Conservation (phyloP, 2,888 invertebrate genomes). For the Zygogramma bicolorata region DNA sequence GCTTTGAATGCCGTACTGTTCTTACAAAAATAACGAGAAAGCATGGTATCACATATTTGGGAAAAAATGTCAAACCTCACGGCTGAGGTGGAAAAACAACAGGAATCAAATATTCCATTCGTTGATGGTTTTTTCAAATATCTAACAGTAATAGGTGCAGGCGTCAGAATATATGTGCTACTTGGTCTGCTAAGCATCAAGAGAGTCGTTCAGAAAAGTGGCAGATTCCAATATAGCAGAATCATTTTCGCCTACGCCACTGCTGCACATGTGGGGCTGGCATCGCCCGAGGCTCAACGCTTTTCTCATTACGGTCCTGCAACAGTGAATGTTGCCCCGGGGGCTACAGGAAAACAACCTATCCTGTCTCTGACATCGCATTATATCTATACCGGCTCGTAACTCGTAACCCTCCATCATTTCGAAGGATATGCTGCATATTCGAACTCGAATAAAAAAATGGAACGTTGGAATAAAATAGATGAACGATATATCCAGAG, state of each 20-base stretch:
- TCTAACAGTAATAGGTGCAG: too few species aligned
- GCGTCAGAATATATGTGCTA: too few species aligned
- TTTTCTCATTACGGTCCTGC: conserved; percentile 49
- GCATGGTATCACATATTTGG: too few species aligned
- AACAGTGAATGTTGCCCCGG: conserved; percentile 58
- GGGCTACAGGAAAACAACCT: conserved; percentile 59
- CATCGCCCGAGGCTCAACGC: conserved; percentile 53
- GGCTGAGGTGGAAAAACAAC: too few species aligned
- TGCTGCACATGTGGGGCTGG: conserved; percentile 59
- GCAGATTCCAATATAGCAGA: too few species aligned
- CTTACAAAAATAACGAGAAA: too few species aligned
- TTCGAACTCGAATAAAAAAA: conserved; percentile 19
- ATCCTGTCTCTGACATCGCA: conserved; percentile 59
- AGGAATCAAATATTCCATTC: too few species aligned
- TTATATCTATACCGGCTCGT: conserved; percentile 52
- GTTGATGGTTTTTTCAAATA: too few species aligned
- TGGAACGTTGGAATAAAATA: conserved; percentile 6
- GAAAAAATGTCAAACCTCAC: too few species aligned
- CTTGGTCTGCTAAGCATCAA: too few species aligned
- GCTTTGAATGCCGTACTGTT: too few species aligned
- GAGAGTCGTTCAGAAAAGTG: too few species aligned
- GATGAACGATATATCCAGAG: neutral
- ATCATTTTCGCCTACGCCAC: neutral
- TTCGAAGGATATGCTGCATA: conserved; percentile 13
- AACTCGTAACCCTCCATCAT: conserved; percentile 40